Percentiles rank a stretch among this genome's conserved stretches.
Evolutionary conservation across 2,797 vertebrate species (phyloP).

Genomic region (Dallia pectoralis): DNA sequence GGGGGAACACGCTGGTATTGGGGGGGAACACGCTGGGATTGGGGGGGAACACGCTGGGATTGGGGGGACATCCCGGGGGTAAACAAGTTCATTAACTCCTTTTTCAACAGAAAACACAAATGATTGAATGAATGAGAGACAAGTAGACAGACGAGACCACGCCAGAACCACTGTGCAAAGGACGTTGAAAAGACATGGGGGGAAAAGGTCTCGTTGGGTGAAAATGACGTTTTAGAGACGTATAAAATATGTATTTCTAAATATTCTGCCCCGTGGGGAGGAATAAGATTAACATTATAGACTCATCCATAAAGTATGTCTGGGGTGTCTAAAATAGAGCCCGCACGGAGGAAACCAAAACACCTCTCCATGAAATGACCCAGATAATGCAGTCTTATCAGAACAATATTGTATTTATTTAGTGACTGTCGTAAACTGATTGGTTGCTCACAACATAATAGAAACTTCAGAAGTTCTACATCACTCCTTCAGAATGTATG

Average conservation of each 20-base stretch:
- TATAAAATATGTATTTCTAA: no score
- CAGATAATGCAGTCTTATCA: background rate
- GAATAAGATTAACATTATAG: background rate
- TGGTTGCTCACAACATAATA: background rate
- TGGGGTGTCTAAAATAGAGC: no score
- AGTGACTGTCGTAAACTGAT: background rate
- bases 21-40: slow-evolving; percentile 15
- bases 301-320: no score
- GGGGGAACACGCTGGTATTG: slow-evolving; percentile 16
- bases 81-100: slow-evolving; percentile 43
- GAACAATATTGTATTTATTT: background rate
- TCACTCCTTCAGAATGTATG: background rate
- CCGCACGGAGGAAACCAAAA: no score
- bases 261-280: no score
- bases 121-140: slow-evolving; percentile 39
- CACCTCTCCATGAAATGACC: background rate
- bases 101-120: slow-evolving; percentile 8
- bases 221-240: no score
- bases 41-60: no score
- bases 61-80: slow-evolving; percentile 22
- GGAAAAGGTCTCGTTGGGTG: no score
- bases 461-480: background rate
- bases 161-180: no score
- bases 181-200: no score
- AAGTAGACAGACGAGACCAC: slow-evolving; percentile 23